Evolutionary conservation across 2,113 vertebrate genomes (phyloP).

Genomic region (Petromus typicus): DNA sequence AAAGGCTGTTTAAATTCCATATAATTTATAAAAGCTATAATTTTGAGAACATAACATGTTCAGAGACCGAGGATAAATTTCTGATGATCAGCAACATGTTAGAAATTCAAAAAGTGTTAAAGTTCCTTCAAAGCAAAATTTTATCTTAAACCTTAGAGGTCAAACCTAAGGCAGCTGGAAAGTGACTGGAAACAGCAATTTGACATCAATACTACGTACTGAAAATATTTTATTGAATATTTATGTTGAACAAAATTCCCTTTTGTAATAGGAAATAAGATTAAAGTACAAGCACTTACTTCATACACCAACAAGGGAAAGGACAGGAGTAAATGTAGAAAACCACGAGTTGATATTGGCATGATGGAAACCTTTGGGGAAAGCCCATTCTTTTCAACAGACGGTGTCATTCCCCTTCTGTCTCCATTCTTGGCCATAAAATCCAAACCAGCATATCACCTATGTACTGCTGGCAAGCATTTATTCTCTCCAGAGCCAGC

Average conservation of each 20-base stretch:
- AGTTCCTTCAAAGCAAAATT: not conserved
- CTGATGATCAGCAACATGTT: no score
- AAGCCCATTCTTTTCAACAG: not conserved
- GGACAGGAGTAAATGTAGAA: not conserved
- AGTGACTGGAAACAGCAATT: not conserved
- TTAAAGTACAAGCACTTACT: not conserved
- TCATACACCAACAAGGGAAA: not conserved
- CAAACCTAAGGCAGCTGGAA: not conserved
- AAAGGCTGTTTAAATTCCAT: no score
- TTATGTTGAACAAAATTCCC: not conserved
- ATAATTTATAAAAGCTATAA: no score
- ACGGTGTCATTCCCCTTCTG: not conserved
- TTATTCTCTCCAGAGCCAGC: not conserved
- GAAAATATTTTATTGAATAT: not conserved
- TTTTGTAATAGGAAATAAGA: not conserved
- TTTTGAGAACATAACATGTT: no score
- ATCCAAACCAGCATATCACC: not conserved
- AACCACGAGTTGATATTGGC: not conserved
- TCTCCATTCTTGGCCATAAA: not conserved
- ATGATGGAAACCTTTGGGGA: not conserved
- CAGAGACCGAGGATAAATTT: no score
- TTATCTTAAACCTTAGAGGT: not conserved
- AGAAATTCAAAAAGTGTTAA: no score
- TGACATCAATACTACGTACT: not conserved
- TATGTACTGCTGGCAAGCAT: not conserved